phyloP scores from a whole-genome alignment of 1,140 invertebrate genomes.

The Portunus trituberculatus region DNA sequence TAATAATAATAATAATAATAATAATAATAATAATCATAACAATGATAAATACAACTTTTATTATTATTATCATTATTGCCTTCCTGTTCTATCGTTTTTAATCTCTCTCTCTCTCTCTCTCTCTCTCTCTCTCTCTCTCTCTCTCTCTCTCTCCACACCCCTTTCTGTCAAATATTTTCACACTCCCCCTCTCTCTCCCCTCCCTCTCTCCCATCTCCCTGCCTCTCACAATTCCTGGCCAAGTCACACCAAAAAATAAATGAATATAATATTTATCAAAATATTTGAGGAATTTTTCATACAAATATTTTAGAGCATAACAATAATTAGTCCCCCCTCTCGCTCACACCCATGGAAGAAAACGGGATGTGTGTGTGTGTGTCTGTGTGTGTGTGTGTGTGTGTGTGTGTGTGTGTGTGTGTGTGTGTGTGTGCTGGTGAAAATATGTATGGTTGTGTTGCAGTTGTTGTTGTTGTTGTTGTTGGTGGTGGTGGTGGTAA shows the following conservation, averaged over 20 bases:
- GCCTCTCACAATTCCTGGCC: background rate
- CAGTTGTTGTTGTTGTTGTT: too few species aligned
- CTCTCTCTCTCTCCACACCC: background rate
- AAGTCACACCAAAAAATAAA: background rate
- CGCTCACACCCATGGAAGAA: background rate
- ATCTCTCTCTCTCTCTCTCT: background rate
- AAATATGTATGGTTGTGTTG: too few species aligned
- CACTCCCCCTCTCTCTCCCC: background rate
- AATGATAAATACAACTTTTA: too few species aligned
- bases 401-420: too few species aligned
- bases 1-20: too few species aligned
- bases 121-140: conserved; percentile 21
- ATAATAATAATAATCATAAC: too few species aligned
- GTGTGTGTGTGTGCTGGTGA: too few species aligned
- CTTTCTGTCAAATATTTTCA: background rate
- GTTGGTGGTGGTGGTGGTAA: too few species aligned
- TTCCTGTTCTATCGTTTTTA: background rate
- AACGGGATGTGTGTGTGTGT: background rate
- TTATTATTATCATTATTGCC: too few species aligned
- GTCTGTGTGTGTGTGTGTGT: too few species aligned
- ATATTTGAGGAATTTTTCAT: background rate
- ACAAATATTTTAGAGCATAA: background rate
- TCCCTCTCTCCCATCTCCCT: background rate
- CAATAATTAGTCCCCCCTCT: background rate
- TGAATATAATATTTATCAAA: background rate